Base-by-base conservation (phyloP, 1,140 invertebrate genomes). In the Kradibia gibbosae region DNA sequence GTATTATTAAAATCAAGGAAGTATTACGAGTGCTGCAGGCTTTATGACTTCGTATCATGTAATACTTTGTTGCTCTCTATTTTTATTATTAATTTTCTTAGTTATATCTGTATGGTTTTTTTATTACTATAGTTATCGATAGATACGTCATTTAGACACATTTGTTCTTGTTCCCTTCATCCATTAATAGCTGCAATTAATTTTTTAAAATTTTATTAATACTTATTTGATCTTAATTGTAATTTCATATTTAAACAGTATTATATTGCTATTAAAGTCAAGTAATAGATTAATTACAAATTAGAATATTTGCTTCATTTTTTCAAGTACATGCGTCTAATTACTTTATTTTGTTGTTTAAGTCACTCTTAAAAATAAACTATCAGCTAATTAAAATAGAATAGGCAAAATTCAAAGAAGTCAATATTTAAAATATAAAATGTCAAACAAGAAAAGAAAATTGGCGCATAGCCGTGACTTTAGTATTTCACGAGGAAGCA, bases 181-280 rank as follows among this genome's bases (percentile, higher is more conserved):
- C 45, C 70, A 76, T 70, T 62, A 80, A 70, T 76, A 80, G 82
- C 65, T 65, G 57, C 15, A 75, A 57, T 80, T 62, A 70, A 55
- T 83, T 80, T 83, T 39, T 15, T 65, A n/a, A n/a, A n/a, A n/a
- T n/a, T n/a, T n/a, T n/a, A n/a, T n/a, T n/a, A n/a, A n/a, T n/a
- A n/a, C n/a, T n/a, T n/a, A 22, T 67, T 39, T 67, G 36, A 17
- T 67, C 34, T 39, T 39, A 22, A 71, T 57, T 22, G 55, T 71
- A 50, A 62, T 74, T 34, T 50, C 1, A 34, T 34, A 70, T n/a
- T n/a, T 71, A 36, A 22, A 17, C 34, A 36, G 25, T 34, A 70
- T 48, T 42, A 31, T 72, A 60, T 60, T 53, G 31, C 31, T 31
- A 15, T 42, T 17, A 28, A 11, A 15, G 36, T 48, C 45, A 48